Evolutionary conservation across 2,888 invertebrate genomes (phyloP), one percentile per base, ranked within the genome.

Genomic region (Caenorhabditis auriculariae): DNA sequence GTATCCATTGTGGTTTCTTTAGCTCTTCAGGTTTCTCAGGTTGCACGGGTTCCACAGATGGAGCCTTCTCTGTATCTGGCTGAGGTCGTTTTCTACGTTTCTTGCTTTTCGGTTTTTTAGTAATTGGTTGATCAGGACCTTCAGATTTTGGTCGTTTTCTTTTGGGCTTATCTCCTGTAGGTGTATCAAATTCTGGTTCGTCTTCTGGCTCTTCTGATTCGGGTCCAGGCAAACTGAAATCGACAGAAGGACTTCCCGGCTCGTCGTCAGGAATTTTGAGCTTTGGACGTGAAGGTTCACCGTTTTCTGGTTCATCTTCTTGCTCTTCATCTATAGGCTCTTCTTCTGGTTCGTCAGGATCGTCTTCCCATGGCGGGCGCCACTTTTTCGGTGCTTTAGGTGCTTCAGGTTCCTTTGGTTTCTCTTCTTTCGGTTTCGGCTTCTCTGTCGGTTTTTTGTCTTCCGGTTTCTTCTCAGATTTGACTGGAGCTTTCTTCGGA

Each of bases 1-100:
- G 65, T 26, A 74, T 56, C 75, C 75, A 75, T 43, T 66, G 64
- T 7, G 75, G 75, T 39, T 60, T 54, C 42, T 60, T 55, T 12
- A 59, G 61, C 2, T 42, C 60, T 17, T 44, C 49, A 9, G 64
- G 59, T 41, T 62, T 55, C n/a, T n/a, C n/a, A n/a, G n/a, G n/a
- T n/a, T n/a, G n/a, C n/a, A n/a, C n/a, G n/a, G n/a, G n/a, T n/a
- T n/a, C 21, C 21, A 42, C 19, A 44, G 21, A 60, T 26, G 15
- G 27, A 17, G 42, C 39, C 32, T 35, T 47, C 46, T 19, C 45
- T 27, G 5, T 50, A 27, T 53, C 48, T 15, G n/a, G 53, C 54
- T 58, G 60, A 21, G 48, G 62, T 23, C 48, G 61, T 51, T 55
- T 65, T 32, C 44, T 63, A 12, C 35, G 50, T 44, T 49, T 62